These are phyloP conservation scores for Marmota flaviventris DNA, from an alignment of 2,113 vertebrate species.

Conservation along the genomic window DNA sequence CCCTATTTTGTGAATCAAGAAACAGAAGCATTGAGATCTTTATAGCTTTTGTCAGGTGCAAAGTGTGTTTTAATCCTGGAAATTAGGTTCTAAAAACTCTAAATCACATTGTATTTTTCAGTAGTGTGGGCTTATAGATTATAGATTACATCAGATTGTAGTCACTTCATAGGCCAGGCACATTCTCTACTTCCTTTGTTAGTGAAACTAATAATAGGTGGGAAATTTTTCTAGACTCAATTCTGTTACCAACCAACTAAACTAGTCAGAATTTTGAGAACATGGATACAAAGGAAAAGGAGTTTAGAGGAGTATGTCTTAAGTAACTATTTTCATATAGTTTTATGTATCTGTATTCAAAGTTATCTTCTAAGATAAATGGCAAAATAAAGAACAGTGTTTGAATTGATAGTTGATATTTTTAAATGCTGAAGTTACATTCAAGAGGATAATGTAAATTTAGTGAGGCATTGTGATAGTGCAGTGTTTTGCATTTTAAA, in stretches of 20 bases:
- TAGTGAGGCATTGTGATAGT: slow-evolving; percentile 20
- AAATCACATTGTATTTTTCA: background rate
- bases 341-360: background rate
- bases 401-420: background rate
- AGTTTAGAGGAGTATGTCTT: background rate
- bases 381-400: slow-evolving; percentile 23
- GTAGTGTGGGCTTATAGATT: background rate
- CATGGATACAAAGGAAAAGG: background rate
- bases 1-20: slow-evolving; percentile 43
- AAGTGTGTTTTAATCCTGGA: slow-evolving; percentile 26
- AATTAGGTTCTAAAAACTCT: slow-evolving; percentile 13
- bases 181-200: slow-evolving; percentile 5
- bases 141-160: background rate
- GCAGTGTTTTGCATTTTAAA: slow-evolving; percentile 62
- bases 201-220: background rate
- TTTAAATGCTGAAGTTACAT: slow-evolving; percentile 43
- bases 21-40: background rate
- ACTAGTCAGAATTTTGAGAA: slow-evolving; percentile 22
- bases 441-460: slow-evolving; percentile 52
- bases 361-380: slow-evolving; percentile 34
- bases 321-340: background rate
- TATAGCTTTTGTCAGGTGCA: background rate
- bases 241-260: background rate
- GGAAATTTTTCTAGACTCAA: background rate
- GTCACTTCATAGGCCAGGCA: background rate